These are phyloP conservation scores for Pogona vitticeps DNA, from an alignment of 2,113 vertebrate species.

Conservation along the genomic window DNA sequence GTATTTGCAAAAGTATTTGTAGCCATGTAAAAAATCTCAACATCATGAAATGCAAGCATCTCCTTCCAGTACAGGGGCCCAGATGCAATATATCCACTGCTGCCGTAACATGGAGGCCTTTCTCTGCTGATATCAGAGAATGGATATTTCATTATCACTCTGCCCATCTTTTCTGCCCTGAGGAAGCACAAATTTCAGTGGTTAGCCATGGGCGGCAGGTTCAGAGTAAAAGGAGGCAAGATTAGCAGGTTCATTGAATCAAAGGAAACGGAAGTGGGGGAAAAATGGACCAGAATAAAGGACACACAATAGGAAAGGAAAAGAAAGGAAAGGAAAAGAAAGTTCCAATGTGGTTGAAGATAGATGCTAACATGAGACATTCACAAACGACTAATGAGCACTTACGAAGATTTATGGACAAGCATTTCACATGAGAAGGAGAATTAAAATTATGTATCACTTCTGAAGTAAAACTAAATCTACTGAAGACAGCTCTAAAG, in stretches of 20 bases:
- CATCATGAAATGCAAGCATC: neutral
- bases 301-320: slow-evolving; percentile 6
- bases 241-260: slow-evolving; percentile 15
- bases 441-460: slow-evolving; percentile 34
- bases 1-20: neutral
- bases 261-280: neutral
- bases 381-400: slow-evolving; percentile 13
- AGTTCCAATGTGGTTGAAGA: neutral
- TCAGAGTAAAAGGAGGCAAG: neutral
- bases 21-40: neutral
- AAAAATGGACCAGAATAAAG: slow-evolving; percentile 22
- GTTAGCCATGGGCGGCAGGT: neutral
- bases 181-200: neutral
- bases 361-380: neutral
- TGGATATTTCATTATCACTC: slow-evolving; percentile 12
- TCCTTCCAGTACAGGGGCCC: neutral
- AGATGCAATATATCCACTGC: neutral
- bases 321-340: slow-evolving; percentile 31
- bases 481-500: slow-evolving; percentile 51
- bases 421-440: slow-evolving; percentile 24
- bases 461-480: slow-evolving; percentile 22
- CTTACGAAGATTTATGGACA: neutral
- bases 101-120: neutral
- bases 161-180: neutral
- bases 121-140: neutral